Evolutionary conservation across 2,888 invertebrate genomes (phyloP).

Genomic region (Heteropelma amictum): DNA sequence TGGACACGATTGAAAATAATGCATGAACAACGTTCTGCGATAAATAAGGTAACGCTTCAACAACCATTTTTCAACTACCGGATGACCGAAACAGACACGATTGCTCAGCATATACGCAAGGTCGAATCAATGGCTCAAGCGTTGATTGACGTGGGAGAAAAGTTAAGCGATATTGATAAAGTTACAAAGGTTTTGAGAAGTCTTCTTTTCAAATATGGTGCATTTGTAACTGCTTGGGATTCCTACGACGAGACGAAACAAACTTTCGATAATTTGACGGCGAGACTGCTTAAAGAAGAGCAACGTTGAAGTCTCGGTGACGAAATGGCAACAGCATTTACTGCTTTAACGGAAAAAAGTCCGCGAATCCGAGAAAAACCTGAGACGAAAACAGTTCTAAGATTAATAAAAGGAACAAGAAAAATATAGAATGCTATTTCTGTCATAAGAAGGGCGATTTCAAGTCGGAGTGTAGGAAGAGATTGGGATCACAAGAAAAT

Average conservation of each 20-base stretch:
- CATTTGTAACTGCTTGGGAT: neutral
- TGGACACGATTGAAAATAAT: neutral
- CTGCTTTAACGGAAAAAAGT: neutral
- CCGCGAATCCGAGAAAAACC: neutral
- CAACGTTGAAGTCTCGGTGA: neutral
- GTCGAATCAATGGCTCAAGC: constrained; percentile 11
- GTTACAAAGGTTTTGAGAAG: constrained; percentile 1
- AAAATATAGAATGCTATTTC: constrained; percentile 1
- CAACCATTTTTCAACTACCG: constrained; percentile 3
- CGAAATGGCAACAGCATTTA: neutral
- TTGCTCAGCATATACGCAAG: constrained; percentile 21
- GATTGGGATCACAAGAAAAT: neutral
- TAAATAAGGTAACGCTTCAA: constrained; percentile 4
- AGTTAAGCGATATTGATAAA: constrained; percentile 14
- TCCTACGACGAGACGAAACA: constrained; percentile 3
- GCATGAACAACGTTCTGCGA: no score
- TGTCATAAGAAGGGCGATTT: constrained; percentile 14
- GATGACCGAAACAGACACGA: neutral
- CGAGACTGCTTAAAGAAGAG: constrained; percentile 7
- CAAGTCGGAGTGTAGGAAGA: constrained; percentile 1
- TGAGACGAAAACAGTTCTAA: neutral
- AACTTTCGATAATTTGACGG: neutral
- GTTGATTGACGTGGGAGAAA: neutral
- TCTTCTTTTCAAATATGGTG: neutral
- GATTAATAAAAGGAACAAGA: neutral